Evolutionary conservation across 2,888 invertebrate species (phyloP).

Genomic region (Vandiemenella viatica): DNA sequence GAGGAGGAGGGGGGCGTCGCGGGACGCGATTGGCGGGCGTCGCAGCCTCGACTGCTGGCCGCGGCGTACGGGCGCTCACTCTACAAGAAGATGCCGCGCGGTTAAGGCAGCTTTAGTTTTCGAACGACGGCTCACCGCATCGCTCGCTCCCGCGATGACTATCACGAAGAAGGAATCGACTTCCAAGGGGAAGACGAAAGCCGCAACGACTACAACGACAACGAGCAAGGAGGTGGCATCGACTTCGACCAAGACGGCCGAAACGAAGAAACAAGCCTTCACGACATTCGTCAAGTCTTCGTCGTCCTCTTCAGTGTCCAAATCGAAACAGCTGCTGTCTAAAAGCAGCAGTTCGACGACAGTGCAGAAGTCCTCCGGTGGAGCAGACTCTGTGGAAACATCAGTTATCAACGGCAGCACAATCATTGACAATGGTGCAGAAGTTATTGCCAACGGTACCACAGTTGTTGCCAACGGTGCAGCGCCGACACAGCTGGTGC

Average conservation of each 20-base stretch:
- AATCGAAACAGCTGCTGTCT: background rate
- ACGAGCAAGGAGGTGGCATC: background rate
- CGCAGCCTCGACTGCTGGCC: background rate
- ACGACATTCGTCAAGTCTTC: constrained; percentile 13
- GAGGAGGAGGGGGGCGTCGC: background rate
- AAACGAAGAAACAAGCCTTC: constrained; percentile 11
- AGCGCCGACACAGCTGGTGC: background rate
- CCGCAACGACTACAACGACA: constrained; percentile 7
- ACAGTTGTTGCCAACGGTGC: background rate
- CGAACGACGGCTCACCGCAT: background rate
- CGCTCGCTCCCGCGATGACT: constrained; percentile 9
- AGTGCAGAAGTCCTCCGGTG: background rate
- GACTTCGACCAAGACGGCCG: constrained; percentile 2
- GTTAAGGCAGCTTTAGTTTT: too few relatives aligned
- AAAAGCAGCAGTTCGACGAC: constrained; percentile 2
- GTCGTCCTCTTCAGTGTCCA: background rate
- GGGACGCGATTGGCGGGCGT: background rate
- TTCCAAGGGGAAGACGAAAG: background rate
- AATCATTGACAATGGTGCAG: background rate
- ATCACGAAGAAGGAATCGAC: constrained; percentile 10
- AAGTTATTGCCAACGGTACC: background rate
- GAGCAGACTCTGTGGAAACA: background rate
- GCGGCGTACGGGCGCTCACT: too few relatives aligned
- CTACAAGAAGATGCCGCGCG: background rate
- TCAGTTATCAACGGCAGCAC: background rate